Evolutionary conservation across 2,113 vertebrate species (phyloP).

Genomic region (Neopipo cinnamomea): DNA sequence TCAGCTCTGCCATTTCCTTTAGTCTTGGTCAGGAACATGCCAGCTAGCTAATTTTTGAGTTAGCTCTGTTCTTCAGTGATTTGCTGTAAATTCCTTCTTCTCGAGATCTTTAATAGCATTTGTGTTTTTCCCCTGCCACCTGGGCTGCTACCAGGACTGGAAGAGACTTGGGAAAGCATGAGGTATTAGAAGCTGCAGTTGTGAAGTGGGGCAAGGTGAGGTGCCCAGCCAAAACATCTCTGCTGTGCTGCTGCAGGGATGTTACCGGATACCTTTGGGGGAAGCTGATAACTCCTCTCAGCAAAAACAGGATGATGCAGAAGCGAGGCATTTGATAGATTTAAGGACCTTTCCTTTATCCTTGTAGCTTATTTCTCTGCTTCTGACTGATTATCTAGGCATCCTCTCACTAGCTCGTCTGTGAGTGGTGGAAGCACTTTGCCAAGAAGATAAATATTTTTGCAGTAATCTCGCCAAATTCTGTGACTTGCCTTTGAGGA

Average conservation of each 20-base stretch:
- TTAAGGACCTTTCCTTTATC: neutral
- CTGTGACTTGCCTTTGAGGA: slow-evolving; percentile 9
- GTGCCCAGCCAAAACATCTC: neutral
- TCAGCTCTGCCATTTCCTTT: neutral
- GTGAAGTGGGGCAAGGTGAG: neutral
- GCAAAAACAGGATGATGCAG: neutral
- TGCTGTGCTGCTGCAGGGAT: neutral
- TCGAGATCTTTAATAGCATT: neutral
- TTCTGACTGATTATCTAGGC: neutral
- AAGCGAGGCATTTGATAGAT: neutral
- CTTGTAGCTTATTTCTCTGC: neutral
- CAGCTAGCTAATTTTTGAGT: slow-evolving; percentile 1
- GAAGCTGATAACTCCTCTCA: neutral
- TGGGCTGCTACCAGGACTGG: neutral
- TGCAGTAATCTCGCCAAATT: neutral
- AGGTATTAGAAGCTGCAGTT: neutral
- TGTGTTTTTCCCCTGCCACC: neutral
- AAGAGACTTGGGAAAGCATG: neutral
- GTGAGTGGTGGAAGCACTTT: slow-evolving; percentile 16
- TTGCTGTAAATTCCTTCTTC: neutral
- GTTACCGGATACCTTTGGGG: neutral
- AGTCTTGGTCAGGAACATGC: neutral
- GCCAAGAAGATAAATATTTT: slow-evolving; percentile 44
- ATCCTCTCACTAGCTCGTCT: neutral
- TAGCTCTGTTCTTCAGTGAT: neutral